Base-by-base conservation (phyloP, 2,888 invertebrate species). In the Aphidoletes aphidimyza region DNA sequence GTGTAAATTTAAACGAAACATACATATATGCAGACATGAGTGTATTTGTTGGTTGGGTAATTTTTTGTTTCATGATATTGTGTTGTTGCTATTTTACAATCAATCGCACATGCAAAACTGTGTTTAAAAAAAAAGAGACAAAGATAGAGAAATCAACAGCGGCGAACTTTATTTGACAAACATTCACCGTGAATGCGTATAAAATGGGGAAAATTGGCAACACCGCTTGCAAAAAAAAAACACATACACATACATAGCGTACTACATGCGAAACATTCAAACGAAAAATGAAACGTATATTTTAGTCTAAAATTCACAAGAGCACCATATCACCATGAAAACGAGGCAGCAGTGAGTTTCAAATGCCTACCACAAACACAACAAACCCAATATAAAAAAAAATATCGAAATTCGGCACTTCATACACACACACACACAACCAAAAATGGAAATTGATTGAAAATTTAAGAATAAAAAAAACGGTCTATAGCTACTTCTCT, bases 171-270 rank as follows among this genome's bases (percentile, higher is more conserved):
- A 11, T 69, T 69, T 69, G 69, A 69, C 69, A 69, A 69, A 26
- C 69, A 34, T 69, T 69, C 69, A 30, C 69, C 30, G 69, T 69
- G 69, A 69, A 69, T 69, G 30, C 69, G 69, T 69, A 69, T 69
- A 30, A 30, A 69, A 69, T 69, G 69, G 69, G 69, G 69, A 14
- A 69, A 69, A 69, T 69, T 69, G 69, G 69, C 69, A 69, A 69
- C 69, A 69, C 69, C 69, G 69, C 69, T 69, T 2, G 14, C 69
- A 30, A 69, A 30, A 69, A n/a, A 30, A 30, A 69, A 26, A 69
- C 34, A 69, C 34, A 69, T 14, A 69, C 26, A 69, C 69, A 69
- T 14, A 30, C 34, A 69, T 30, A 30, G 14, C 42, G 42, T n/a
- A n/a, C n/a, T n/a, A n/a, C n/a, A n/a, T n/a, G n/a, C n/a, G n/a